Evolutionary conservation across 2,797 vertebrate genomes (phyloP).

Genomic region (Tokudaia tokunoshimensis): DNA sequence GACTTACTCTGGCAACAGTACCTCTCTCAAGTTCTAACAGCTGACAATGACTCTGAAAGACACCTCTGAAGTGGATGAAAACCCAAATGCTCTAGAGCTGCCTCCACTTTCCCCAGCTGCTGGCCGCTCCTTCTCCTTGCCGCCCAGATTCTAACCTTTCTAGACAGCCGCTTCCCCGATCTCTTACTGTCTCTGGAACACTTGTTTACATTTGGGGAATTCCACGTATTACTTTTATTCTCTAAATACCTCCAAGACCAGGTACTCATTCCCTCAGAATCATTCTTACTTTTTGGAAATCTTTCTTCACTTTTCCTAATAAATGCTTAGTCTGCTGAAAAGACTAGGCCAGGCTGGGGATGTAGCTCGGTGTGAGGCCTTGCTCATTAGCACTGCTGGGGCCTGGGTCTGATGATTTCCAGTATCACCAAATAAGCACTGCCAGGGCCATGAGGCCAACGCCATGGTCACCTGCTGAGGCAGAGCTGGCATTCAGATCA

Average conservation of each 20-base stretch:
- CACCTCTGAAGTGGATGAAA: neutral
- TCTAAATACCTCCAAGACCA: neutral
- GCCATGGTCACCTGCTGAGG: neutral
- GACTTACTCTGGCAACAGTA: neutral
- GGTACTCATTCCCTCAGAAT: neutral
- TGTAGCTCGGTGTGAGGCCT: too few relatives aligned
- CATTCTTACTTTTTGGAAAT: neutral
- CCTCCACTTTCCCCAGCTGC: neutral
- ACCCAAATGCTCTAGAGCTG: neutral
- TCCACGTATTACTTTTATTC: neutral
- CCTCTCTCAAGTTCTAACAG: neutral
- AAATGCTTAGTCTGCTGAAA: neutral
- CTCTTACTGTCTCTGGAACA: neutral
- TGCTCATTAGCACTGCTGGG: neutral
- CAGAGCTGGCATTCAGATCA: conserved; percentile 8
- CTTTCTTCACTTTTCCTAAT: neutral
- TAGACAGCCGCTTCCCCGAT: neutral
- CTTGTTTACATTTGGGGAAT: neutral
- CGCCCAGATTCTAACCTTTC: neutral
- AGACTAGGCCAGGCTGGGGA: neutral
- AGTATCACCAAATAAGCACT: neutral
- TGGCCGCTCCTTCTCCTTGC: neutral
- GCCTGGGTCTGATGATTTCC: neutral
- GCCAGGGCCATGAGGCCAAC: neutral
- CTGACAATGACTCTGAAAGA: neutral